Evolutionary conservation across 2,113 vertebrate species (phyloP).

Genomic region (Desmodus rotundus): DNA sequence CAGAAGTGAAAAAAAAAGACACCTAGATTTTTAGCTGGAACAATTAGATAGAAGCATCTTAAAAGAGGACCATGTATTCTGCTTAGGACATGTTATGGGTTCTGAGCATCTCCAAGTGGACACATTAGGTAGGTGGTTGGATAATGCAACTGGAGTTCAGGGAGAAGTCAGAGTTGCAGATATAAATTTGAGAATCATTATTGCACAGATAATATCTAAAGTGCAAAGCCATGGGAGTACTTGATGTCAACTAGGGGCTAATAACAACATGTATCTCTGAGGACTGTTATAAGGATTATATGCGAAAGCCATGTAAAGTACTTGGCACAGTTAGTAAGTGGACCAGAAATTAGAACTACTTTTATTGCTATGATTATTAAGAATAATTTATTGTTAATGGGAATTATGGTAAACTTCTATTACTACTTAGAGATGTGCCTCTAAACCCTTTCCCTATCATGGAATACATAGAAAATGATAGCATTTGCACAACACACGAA

Average conservation of each 20-base stretch:
- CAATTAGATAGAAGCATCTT: background rate
- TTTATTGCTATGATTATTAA: background rate
- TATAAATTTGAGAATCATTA: background rate
- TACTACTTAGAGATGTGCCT: background rate
- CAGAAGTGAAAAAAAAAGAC: background rate
- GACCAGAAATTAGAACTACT: background rate
- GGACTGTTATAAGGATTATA: background rate
- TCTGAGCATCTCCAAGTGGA: background rate
- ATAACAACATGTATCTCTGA: background rate
- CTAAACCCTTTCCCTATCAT: background rate
- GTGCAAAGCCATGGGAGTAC: background rate
- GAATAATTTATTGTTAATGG: background rate
- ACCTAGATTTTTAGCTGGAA: background rate
- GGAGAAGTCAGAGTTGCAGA: background rate
- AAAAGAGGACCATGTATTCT: background rate
- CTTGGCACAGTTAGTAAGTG: background rate
- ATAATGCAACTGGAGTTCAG: background rate
- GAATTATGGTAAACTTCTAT: background rate
- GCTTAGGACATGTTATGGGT: background rate
- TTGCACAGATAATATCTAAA: background rate
- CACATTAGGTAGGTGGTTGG: background rate
- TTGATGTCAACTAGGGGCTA: background rate
- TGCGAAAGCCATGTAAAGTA: background rate
- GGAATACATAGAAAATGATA: background rate
- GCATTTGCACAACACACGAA: background rate